phyloP scores from a whole-genome alignment of 2,113 vertebrate genomes.

The Ceyx margarethae region DNA sequence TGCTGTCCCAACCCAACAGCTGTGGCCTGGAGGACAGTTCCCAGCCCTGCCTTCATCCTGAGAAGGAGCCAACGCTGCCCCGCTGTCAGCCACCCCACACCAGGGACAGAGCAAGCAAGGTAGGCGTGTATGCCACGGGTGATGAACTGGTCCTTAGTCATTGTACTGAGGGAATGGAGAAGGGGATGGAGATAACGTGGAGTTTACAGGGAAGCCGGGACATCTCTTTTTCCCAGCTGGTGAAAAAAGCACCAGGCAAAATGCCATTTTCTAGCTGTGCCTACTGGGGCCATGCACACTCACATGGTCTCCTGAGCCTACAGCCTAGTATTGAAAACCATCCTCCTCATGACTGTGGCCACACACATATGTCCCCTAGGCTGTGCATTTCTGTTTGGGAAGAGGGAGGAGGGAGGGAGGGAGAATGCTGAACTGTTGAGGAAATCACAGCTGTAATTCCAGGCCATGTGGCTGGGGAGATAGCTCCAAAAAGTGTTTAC shows the following conservation, averaged over 20 bases:
- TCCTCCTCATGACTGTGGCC: background rate
- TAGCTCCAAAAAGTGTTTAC: background rate
- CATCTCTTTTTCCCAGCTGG: background rate
- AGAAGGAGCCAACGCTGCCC: background rate
- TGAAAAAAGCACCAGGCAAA: background rate
- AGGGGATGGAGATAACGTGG: background rate
- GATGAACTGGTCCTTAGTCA: fast-evolving
- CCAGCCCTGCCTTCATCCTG: background rate
- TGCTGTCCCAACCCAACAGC: background rate
- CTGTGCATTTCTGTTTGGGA: background rate
- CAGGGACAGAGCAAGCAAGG: background rate
- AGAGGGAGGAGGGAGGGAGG: background rate
- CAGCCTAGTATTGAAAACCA: fast-evolving
- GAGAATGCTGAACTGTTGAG: background rate
- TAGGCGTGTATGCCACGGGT: background rate
- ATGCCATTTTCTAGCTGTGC: background rate
- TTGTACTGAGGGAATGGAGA: background rate
- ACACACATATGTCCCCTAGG: fast-evolving
- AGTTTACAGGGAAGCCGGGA: background rate
- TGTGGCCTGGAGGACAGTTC: background rate
- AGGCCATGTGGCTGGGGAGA: background rate
- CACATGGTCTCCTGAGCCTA: background rate
- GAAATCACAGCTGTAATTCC: background rate
- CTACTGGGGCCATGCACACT: background rate
- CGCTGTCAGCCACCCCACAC: background rate